Percentiles rank a stretch among this genome's conserved stretches.
phyloP scores from a whole-genome alignment of 2,888 invertebrate species.

The Drosophila anomalata region DNA sequence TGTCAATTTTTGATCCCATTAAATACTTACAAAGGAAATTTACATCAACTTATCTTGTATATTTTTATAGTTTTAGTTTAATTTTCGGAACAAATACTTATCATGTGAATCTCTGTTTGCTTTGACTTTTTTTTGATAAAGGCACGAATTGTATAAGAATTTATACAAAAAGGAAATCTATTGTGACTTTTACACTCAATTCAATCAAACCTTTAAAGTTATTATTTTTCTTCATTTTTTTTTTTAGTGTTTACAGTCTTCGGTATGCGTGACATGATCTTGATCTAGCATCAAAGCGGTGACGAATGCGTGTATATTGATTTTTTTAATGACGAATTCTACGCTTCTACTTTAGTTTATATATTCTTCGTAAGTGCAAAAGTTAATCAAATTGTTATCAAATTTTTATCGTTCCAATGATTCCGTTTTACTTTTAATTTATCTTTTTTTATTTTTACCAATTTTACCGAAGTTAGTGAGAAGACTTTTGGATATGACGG shows the following conservation, averaged over 20 bases:
- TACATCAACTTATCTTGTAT: slow-evolving; percentile 22
- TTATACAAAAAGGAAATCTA: slow-evolving; percentile 38
- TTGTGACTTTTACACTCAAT: slow-evolving; percentile 32
- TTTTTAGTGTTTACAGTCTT: slow-evolving; percentile 38
- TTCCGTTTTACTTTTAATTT: not conserved
- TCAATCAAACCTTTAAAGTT: slow-evolving; percentile 26
- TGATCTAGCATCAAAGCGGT: slow-evolving; percentile 40
- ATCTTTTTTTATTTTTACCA: slow-evolving; percentile 12
- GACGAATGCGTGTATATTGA: slow-evolving; percentile 33
- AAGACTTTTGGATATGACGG: slow-evolving; percentile 57
- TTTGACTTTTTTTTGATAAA: slow-evolving; percentile 34
- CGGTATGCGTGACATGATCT: slow-evolving; percentile 31
- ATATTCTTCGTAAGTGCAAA: slow-evolving; percentile 41
- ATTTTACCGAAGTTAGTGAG: slow-evolving; percentile 20
- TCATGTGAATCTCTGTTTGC: slow-evolving; percentile 26
- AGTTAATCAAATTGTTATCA: slow-evolving; percentile 44
- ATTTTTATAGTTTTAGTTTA: slow-evolving; percentile 17
- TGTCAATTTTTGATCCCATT: slow-evolving; percentile 65
- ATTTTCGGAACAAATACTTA: slow-evolving; percentile 19
- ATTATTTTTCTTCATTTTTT: not conserved
- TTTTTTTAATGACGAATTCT: slow-evolving; percentile 28
- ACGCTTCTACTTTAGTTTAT: slow-evolving; percentile 32
- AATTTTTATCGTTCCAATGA: slow-evolving; percentile 27
- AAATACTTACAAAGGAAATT: slow-evolving; percentile 37
- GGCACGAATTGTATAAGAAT: slow-evolving; percentile 43